Evolutionary conservation across 2,113 vertebrate genomes (phyloP), one percentile per base, ranked within the genome.

Genomic region (Ondatra zibethicus): DNA sequence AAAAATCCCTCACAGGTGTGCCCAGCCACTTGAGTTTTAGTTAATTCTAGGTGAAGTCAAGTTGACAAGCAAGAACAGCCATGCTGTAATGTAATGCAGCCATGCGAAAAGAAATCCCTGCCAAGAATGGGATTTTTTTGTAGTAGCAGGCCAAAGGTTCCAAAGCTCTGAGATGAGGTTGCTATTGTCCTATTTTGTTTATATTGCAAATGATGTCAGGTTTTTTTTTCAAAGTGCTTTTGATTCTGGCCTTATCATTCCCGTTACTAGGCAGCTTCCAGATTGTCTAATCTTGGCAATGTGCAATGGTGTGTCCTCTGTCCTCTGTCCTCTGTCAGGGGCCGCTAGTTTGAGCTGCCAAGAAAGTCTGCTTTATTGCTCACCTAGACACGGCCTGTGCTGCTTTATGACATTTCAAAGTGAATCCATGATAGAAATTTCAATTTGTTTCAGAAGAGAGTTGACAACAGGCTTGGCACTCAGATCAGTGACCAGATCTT

Each of bases 381-480:
- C 55, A 75, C 88, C 81, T 68, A 97, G 93, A 92, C 81, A 95
- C 92, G 73, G 81, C 77, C 81, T 91, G 97, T 95, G 77, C 86
- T 87, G 73, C 82, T 97, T 97, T 96, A 87, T 96, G 92, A 98
- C 93, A 0, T 3, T 45, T 77, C 81, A 93, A 95, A 96, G 78
- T 92, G 97, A 96, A 93, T 87, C 63, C 13, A 90, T 96, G 95
- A 96, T 94, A 91, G 25, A 88, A 65, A 96, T 95, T 92, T 95
- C 97, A 96, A 47, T 97, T 98, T 97, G 82, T 97, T 97, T 96
- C 82, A 82, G 97, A 95, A 90, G n/a, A 50, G 87, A 82, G 55
- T 89, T 97, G 68, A 97, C 96, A 97, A 89, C 39, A 96, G 91
- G 70, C 86, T 27, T 73, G 94, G 70, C 97, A 72, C 86, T 97